phyloP scores from a whole-genome alignment of 2,113 vertebrate species.

The Melanostigma gelatinosum region DNA sequence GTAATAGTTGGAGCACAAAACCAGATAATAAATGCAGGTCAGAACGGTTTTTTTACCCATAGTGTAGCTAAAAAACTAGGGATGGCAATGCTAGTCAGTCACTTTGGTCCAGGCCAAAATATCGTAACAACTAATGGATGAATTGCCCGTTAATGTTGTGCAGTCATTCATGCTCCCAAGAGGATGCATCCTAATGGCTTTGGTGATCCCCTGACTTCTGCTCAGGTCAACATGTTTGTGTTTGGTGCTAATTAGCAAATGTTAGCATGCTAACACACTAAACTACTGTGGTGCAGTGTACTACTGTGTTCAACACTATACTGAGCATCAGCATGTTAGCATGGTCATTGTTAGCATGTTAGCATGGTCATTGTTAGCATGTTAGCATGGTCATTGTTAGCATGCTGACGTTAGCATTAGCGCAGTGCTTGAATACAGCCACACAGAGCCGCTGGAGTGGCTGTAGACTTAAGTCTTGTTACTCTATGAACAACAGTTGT shows the following conservation, averaged over 20 bases:
- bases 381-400: background rate
- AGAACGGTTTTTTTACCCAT: background rate
- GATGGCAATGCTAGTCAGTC: background rate
- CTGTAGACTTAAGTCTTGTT: background rate
- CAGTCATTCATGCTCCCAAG: background rate
- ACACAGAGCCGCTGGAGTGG: no score
- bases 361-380: background rate
- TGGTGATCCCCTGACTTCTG: background rate
- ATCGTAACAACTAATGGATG: background rate
- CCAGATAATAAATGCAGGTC: background rate
- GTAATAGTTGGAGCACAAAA: background rate
- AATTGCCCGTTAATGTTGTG: background rate
- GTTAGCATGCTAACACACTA: background rate
- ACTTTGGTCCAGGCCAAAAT: conserved; percentile 9
- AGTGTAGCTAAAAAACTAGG: background rate
- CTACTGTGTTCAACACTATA: background rate
- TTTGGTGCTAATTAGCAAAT: background rate
- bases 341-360: background rate
- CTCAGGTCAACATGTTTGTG: background rate
- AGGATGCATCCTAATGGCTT: background rate
- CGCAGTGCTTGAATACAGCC: background rate
- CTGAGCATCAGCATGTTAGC: background rate
- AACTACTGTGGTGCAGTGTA: background rate
- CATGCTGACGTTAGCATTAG: no score
- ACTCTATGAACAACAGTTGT: background rate